A percentile compares a stretch with the other conserved stretches of the same genome.
Conservation (phyloP, 1,140 invertebrate genomes). For the Helicoverpa armigera region DNA sequence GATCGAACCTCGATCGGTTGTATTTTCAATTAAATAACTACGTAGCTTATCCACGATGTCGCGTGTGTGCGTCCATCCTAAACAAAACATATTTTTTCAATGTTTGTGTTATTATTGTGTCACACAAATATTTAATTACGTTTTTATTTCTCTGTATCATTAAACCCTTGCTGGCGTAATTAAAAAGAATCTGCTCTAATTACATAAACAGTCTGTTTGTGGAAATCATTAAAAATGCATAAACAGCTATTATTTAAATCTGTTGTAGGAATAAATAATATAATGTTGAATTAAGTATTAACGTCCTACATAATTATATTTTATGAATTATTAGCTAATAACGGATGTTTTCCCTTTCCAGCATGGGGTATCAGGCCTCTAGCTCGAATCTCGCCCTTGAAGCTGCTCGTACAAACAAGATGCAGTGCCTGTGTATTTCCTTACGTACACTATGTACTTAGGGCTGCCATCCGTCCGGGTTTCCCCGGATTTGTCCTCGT, state of each 20-base stretch:
- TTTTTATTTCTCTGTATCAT: conserved; percentile 20
- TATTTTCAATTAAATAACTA: too few relatives aligned
- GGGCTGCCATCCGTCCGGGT: too few relatives aligned
- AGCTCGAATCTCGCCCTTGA: too few relatives aligned
- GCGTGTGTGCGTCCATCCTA: conserved; percentile 3
- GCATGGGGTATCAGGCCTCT: too few relatives aligned
- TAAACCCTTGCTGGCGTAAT: conserved; percentile 15
- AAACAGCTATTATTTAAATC: neutral
- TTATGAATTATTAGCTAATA: neutral
- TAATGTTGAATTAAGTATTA: neutral
- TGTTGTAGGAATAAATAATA: neutral
- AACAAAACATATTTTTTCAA: neutral
- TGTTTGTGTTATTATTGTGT: conserved; percentile 17
- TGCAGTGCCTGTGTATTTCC: too few relatives aligned
- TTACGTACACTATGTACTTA: too few relatives aligned
- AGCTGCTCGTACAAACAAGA: too few relatives aligned
- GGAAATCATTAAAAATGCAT: conserved; percentile 1
- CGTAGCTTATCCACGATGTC: neutral
- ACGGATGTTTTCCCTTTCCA: neutral
- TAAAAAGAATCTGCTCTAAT: conserved; percentile 31
- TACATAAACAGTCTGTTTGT: neutral
- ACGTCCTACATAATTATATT: neutral
- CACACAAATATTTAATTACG: conserved; percentile 21
- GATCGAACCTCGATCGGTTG: too few relatives aligned
- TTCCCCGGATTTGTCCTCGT: too few relatives aligned